These are phyloP conservation scores for Microtus pennsylvanicus DNA, from an alignment of 2,113 vertebrate species.

Conservation along the genomic window DNA sequence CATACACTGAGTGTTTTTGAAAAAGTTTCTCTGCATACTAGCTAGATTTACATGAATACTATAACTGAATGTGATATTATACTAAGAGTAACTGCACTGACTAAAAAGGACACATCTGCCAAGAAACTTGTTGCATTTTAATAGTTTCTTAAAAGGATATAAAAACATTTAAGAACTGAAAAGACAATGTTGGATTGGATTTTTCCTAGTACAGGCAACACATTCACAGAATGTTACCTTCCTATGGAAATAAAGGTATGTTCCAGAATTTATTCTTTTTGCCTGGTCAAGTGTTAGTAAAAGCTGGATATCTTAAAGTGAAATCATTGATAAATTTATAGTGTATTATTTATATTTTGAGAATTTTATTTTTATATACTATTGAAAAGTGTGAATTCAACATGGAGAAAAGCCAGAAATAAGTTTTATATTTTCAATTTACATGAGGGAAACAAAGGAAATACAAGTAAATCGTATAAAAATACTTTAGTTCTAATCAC, in stretches of 20 bases:
- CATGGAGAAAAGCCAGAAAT: not conserved
- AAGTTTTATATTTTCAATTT: constrained; percentile 43
- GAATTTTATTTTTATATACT: not conserved
- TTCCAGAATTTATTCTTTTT: not conserved
- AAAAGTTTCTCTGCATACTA: not conserved
- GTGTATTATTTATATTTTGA: not conserved
- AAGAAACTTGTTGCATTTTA: constrained; percentile 13
- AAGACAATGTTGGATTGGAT: not conserved
- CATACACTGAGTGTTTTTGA: not conserved
- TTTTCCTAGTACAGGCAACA: not conserved
- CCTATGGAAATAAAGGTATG: not conserved
- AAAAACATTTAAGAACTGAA: not conserved
- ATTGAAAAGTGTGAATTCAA: not conserved
- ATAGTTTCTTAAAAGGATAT: not conserved
- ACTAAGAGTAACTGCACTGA: not conserved
- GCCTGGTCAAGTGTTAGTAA: not conserved
- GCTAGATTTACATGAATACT: not conserved
- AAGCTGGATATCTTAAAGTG: not conserved
- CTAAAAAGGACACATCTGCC: not conserved
- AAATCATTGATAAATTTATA: constrained; percentile 15
- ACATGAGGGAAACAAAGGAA: not conserved
- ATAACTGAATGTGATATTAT: not conserved
- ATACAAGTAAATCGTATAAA: constrained; percentile 13
- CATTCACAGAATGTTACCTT: not conserved
- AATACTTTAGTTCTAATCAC: not conserved